Percentiles rank a stretch among this genome's conserved stretches.
Conservation (phyloP, 37 sponge, comb jelly and placozoan species). For the Halisarca cf. caerulea region DNA sequence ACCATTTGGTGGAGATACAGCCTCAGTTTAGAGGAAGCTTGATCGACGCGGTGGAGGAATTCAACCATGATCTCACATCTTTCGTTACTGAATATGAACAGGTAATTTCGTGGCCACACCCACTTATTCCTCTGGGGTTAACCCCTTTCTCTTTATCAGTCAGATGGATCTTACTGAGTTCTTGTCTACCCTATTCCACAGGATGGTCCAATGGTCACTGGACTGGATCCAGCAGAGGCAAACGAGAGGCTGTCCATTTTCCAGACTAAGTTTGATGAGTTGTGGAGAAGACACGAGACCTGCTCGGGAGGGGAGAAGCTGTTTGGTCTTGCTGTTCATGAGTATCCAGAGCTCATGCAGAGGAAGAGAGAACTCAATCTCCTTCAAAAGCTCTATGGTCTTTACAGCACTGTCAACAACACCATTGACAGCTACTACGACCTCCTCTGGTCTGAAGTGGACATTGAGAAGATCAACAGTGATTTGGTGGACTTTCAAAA, state of each 20-base stretch:
- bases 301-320: constrained; percentile 95
- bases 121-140: neutral
- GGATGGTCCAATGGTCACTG: constrained; percentile 93
- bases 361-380: constrained; percentile 83
- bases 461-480: constrained; percentile 94
- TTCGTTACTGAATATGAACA: constrained; percentile 54
- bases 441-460: constrained; percentile 91
- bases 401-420: constrained; percentile 89
- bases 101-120: constrained; percentile 13
- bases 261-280: constrained; percentile 88
- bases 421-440: constrained; percentile 94
- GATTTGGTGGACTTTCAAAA: constrained; percentile 96
- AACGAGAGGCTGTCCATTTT: constrained; percentile 88
- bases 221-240: constrained; percentile 88
- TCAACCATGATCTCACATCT: constrained; percentile 51
- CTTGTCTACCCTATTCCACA: neutral
- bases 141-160: too few species aligned
- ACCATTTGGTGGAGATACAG: constrained; percentile 74
- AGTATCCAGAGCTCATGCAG: constrained; percentile 80
- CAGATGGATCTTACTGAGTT: too few species aligned
- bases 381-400: constrained; percentile 93
- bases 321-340: constrained; percentile 89
- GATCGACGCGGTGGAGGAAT: constrained; percentile 62
- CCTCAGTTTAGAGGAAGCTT: constrained; percentile 79
- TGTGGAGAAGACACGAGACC: constrained; percentile 88